phyloP scores from a whole-genome alignment of 2,797 vertebrate genomes.

The Adelosebastes latens region DNA sequence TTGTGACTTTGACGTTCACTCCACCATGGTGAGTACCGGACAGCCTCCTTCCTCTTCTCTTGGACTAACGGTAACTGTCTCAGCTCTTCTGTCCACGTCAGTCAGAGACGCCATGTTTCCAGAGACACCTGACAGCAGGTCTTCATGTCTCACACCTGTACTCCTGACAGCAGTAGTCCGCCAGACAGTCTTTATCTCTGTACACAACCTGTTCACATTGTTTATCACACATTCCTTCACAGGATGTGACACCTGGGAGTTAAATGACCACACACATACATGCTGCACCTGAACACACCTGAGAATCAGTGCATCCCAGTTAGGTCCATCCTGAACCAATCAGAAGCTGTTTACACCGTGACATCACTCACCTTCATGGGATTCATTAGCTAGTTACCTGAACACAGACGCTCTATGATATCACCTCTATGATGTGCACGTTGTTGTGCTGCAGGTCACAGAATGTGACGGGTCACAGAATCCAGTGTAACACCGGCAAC shows the following conservation, averaged over 20 bases:
- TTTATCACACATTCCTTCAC: neutral
- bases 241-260: too few relatives aligned
- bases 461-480: too few relatives aligned
- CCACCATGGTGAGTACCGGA: constrained; percentile 84
- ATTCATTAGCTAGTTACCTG: neutral
- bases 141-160: neutral
- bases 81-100: neutral
- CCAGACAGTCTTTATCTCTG: too few relatives aligned
- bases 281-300: too few relatives aligned
- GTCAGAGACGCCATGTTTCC: neutral
- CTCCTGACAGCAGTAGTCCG: neutral
- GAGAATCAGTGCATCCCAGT: too few relatives aligned
- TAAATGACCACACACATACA: neutral
- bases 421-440: too few relatives aligned
- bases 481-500: too few relatives aligned
- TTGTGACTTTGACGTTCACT: constrained; percentile 87
- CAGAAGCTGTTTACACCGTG: neutral
- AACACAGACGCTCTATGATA: too few relatives aligned
- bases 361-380: neutral
- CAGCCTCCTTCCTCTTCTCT: constrained; percentile 48
- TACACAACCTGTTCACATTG: neutral
- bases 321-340: neutral
- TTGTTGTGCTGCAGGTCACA: too few relatives aligned
- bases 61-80: constrained; percentile 55
- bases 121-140: neutral